phyloP scores from a whole-genome alignment of 1,140 invertebrate genomes.

The Aphaenogaster floridana region DNA sequence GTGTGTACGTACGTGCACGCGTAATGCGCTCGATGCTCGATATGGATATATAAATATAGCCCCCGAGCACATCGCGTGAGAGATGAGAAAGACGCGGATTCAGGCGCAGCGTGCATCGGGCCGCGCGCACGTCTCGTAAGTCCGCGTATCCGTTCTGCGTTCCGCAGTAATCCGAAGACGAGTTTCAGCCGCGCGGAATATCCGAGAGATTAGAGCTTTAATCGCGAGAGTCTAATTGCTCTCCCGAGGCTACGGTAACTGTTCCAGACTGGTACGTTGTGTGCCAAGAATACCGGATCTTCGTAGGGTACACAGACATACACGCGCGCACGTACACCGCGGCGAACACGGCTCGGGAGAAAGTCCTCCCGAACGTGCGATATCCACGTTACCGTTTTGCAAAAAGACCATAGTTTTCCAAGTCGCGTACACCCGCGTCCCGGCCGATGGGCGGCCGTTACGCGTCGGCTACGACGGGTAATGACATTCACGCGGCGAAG shows the following conservation, averaged over 20 bases:
- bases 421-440: neutral
- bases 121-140: conserved; percentile 8
- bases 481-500: conserved; percentile 30
- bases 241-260: conserved; percentile 33
- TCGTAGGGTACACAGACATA: conserved; percentile 23
- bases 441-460: conserved; percentile 12
- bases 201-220: conserved; percentile 61
- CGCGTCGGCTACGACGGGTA: neutral
- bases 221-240: conserved; percentile 62
- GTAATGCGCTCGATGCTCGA: neutral
- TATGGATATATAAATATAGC: conserved; percentile 28
- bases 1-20: neutral
- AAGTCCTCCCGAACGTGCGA: conserved; percentile 61
- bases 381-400: conserved; percentile 55
- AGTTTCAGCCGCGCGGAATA: conserved; percentile 60
- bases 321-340: neutral
- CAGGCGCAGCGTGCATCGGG: conserved; percentile 2
- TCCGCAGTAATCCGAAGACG: conserved; percentile 55
- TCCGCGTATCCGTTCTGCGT: conserved; percentile 24
- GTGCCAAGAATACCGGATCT: conserved; percentile 61
- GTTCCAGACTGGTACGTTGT: conserved; percentile 62
- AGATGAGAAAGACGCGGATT: conserved; percentile 5
- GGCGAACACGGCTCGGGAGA: conserved; percentile 44
- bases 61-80: neutral
- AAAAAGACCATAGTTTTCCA: conserved; percentile 10